Percentiles rank a stretch among this genome's conserved stretches.
These are phyloP conservation scores for Melanargia galathea DNA, from an alignment of 2,888 invertebrate genomes.

Conservation along the genomic window DNA sequence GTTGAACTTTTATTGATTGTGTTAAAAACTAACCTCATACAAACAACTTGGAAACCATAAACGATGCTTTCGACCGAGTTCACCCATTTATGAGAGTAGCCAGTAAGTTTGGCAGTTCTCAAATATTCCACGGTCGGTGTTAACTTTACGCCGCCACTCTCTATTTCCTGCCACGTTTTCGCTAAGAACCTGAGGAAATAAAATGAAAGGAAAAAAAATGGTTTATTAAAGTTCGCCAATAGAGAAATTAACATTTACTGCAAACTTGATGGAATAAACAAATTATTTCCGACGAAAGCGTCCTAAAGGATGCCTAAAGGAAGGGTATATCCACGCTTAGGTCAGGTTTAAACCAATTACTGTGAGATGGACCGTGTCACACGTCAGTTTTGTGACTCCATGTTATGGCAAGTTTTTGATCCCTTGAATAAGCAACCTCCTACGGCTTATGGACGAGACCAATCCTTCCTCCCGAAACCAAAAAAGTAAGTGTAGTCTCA, in stretches of 20 bases:
- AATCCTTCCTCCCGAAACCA: no score
- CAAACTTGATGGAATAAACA: no score
- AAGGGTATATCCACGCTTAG: no score
- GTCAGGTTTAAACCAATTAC: no score
- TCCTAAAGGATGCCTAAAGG: no score
- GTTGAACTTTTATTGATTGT: background rate
- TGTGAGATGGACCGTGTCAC: no score
- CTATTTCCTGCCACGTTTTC: slow-evolving; percentile 87
- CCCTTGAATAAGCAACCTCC: no score
- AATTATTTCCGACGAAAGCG: no score
- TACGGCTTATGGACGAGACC: no score
- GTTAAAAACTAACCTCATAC: slow-evolving; percentile 79
- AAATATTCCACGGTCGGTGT: slow-evolving; percentile 89
- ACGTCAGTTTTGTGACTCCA: no score
- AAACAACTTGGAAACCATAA: slow-evolving; percentile 82
- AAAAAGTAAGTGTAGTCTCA: no score
- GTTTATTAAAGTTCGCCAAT: background rate
- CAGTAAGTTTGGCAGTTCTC: slow-evolving; percentile 52
- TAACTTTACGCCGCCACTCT: slow-evolving; percentile 73
- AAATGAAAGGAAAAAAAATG: background rate
- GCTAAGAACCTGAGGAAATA: slow-evolving; percentile 84
- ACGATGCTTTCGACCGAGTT: slow-evolving; percentile 80
- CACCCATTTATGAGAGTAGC: slow-evolving; percentile 57
- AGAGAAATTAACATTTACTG: background rate
- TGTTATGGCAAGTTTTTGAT: no score